Evolutionary conservation across 2,888 invertebrate species (phyloP).

Genomic region (Acholoe squamosa): DNA sequence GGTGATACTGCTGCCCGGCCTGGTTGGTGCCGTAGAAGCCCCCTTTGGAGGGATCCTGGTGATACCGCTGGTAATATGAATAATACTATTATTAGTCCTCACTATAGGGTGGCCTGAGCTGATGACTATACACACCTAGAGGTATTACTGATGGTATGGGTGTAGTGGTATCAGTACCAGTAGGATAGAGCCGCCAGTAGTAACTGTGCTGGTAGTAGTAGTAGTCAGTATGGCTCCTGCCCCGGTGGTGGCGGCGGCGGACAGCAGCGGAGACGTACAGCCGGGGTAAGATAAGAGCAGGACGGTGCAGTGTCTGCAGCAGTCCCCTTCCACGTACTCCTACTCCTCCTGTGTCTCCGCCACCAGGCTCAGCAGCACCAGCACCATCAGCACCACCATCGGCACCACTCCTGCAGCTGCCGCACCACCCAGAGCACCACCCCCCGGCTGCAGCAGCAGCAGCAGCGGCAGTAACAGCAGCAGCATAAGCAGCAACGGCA

Average conservation of each 20-base stretch:
- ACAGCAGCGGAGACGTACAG: neutral
- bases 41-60: too few relatives aligned
- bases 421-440: neutral
- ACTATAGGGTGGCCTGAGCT: too few relatives aligned
- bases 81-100: too few relatives aligned
- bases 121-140: neutral
- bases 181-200: slow-evolving; percentile 3
- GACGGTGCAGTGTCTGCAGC: neutral
- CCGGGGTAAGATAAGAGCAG: neutral
- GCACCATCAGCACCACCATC: neutral
- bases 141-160: neutral
- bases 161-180: neutral
- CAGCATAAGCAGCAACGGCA: neutral
- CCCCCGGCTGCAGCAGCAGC: neutral
- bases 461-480: neutral
- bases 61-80: too few relatives aligned
- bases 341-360: too few relatives aligned
- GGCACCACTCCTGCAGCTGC: neutral
- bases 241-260: neutral
- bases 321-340: neutral
- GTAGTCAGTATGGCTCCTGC: slow-evolving; percentile 3
- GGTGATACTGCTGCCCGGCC: too few relatives aligned
- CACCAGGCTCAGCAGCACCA: neutral
- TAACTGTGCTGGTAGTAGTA: neutral
- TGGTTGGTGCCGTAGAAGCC: too few relatives aligned